Conservation (phyloP, 2,888 invertebrate species). For the Hecatera dysodea region DNA sequence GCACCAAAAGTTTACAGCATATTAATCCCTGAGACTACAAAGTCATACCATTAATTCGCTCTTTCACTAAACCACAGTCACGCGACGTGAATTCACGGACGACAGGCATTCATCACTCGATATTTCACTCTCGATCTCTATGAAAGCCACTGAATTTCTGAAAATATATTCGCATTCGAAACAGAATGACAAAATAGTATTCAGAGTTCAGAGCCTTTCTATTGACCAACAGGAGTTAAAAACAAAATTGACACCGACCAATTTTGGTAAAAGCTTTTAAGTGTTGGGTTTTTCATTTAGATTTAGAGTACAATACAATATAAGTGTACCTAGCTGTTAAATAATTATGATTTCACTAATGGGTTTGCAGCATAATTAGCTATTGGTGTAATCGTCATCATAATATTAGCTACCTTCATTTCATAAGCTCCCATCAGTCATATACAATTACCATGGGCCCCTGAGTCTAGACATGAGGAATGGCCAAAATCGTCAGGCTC, state of each 20-base stretch:
- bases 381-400: not conserved
- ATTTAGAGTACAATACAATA: conserved; percentile 14
- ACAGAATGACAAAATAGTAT: conserved; percentile 15
- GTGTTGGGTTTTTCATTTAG: conserved; percentile 18
- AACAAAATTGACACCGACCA: conserved; percentile 20
- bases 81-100: conserved; percentile 16
- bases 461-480: not conserved
- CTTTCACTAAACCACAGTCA: not conserved
- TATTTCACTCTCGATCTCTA: conserved; percentile 36
- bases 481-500: not conserved
- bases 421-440: not conserved
- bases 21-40: not conserved
- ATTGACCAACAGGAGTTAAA: not conserved
- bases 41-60: conserved; percentile 4
- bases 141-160: not conserved
- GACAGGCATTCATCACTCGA: conserved; percentile 37
- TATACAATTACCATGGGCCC: not conserved
- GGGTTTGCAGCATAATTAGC: not conserved
- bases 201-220: conserved; percentile 7
- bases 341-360: not conserved
- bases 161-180: conserved; percentile 14
- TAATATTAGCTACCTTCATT: not conserved
- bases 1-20: not conserved
- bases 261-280: conserved; percentile 40
- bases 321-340: not conserved